Percentiles rank a stretch among this genome's conserved stretches.
phyloP scores from a whole-genome alignment of 2,113 vertebrate species.

The Paralichthys olivaceus region DNA sequence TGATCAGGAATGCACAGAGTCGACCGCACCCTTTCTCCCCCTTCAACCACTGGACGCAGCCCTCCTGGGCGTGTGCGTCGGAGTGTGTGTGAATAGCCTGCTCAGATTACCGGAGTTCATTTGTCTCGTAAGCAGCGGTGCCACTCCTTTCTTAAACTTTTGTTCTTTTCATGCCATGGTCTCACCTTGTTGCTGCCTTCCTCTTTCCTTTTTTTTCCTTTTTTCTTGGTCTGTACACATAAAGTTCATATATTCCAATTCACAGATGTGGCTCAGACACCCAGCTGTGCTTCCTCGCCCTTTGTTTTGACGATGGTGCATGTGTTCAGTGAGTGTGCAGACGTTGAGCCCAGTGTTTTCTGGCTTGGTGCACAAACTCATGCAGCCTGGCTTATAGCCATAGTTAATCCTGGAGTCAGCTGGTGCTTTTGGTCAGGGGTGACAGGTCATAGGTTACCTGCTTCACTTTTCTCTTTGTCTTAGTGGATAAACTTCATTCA shows the following conservation, averaged over 20 bases:
- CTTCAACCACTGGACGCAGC: conserved; percentile 65
- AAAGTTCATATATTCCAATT: neutral
- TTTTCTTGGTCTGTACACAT: neutral
- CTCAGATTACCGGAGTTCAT: conserved; percentile 70
- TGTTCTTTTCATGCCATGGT: conserved; percentile 35
- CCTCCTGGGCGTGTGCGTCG: conserved; percentile 49
- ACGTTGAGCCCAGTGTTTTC: neutral
- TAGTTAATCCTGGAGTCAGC: conserved; percentile 40
- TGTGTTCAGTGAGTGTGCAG: neutral
- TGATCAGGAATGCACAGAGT: conserved; percentile 74
- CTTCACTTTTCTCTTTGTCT: conserved; percentile 50
- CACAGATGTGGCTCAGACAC: conserved; percentile 48
- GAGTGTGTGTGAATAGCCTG: conserved; percentile 45
- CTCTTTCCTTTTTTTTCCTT: neutral
- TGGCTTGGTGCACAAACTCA: neutral
- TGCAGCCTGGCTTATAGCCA: conserved; percentile 10
- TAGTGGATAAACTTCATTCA: conserved; percentile 24
- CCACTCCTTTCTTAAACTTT: conserved; percentile 65
- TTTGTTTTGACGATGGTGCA: conserved; percentile 17
- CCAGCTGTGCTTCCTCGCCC: neutral
- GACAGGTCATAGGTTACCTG: conserved; percentile 66
- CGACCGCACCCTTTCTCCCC: conserved; percentile 73
- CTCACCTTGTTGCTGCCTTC: conserved; percentile 10
- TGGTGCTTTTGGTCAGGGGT: conserved; percentile 27
- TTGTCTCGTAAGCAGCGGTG: conserved; percentile 54